Base-by-base conservation (phyloP, 2,888 invertebrate genomes). In the Barypeithes pellucidus region DNA sequence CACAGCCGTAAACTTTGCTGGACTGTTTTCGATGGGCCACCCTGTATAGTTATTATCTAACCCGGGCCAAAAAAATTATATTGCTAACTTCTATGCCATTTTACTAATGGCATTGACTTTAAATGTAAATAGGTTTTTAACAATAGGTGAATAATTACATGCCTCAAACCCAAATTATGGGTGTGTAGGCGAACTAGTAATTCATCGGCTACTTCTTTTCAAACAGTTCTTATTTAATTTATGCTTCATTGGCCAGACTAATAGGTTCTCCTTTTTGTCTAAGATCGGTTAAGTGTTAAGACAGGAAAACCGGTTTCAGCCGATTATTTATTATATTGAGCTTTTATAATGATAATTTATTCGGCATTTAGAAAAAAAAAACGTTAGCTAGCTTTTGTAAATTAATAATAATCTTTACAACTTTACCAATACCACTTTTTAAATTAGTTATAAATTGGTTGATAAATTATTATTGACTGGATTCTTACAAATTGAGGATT, bases 271-370 rank as follows among this genome's bases (percentile, higher is more conserved):
- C 54, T 65, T 71, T 71, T 71, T 71, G 71, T 71, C 24, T 71
- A 59, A 65, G 63, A 65, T 36, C 73, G 65, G 41, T 73, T 73
- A 63, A 73, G 68, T 73, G 73, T 73, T 73, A 73, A 73, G 68
- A 45, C 73, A 65, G 71, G 59, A 65, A 70, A 63, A 54, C 65
- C 29, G 65, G 59, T 65, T 65, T 33, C 36, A 29, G 24, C 54
- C 33, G 57, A 69, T 52, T 33, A 61, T 43, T 41, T 62, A 45
- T 62, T 43, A 63, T 16, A 18, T 18, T 57, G 3, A 16, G 33
- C 16, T 18, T 16, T 14, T 52, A 22, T 57, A 33, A 9, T 57
- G 54, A 52, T 57, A 33, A 57, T 36, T 36, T 57, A 11, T 33
- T 33, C 11, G 54, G 16, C 7, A 33, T 33, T 50, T 50, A n/a